Evolutionary conservation across 2,888 invertebrate species (phyloP).

Genomic region (Idaea dimidiata): DNA sequence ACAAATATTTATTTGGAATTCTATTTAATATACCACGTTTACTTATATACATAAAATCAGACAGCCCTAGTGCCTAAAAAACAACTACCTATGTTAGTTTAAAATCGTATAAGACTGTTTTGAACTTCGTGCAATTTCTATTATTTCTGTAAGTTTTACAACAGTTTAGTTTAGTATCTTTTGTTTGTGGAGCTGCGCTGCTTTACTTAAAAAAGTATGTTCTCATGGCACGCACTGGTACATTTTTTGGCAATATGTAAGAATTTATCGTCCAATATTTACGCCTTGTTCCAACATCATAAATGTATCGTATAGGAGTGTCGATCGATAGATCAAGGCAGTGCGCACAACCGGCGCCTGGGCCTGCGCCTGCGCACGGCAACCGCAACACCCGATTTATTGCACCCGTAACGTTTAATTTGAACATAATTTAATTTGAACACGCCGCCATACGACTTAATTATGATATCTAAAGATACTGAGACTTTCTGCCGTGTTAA

Average conservation of each 20-base stretch:
- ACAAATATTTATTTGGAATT: not conserved
- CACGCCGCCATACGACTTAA: constrained; percentile 63
- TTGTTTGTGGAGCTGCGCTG: no score
- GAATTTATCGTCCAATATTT: not conserved
- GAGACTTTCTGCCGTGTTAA: constrained; percentile 29
- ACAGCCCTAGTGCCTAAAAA: not conserved
- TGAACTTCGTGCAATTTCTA: no score
- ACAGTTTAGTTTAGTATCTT: no score
- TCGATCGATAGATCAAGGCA: constrained; percentile 49
- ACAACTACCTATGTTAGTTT: not conserved
- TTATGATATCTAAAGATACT: constrained; percentile 63
- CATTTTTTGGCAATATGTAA: no score
- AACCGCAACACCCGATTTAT: constrained; percentile 49
- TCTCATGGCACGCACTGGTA: no score
- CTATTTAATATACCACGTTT: not conserved
- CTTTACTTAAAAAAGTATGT: no score
- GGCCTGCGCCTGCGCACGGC: constrained; percentile 51
- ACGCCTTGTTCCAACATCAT: not conserved
- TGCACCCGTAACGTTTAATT: constrained; percentile 65
- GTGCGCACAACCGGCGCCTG: constrained; percentile 51
- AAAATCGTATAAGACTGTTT: no score
- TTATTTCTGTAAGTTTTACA: no score
- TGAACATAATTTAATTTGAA: constrained; percentile 72
- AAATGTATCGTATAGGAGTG: constrained; percentile 31
- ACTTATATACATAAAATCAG: no score